Base-by-base conservation (phyloP, 2,797 vertebrate genomes). In the Enteromius trimaculatus region DNA sequence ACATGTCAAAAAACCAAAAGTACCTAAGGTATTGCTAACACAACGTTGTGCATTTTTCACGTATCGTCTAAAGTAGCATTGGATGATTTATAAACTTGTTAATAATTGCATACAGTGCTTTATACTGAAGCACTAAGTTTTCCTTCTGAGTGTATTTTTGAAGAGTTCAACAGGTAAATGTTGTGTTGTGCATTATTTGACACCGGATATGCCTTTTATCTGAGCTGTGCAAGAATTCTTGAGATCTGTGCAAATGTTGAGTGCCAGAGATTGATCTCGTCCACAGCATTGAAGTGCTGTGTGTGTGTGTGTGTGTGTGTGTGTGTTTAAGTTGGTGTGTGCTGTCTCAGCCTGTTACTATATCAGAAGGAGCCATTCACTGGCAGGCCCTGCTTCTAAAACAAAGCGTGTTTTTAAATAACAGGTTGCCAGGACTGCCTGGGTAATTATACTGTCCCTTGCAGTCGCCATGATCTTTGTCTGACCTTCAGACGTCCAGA, bases 151-250 rank as follows among this genome's bases (percentile, higher is more conserved):
- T 58, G 21, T 58, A 4, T 16, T 55, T 66, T 23, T 2, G 3
- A 31, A 17, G 39, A 6, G n/a, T 49, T 51, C 79, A 81, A 81
- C 79, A 81, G n/a, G 80, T 81, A 37, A 23, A 14, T 34, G 55
- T 31, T 14, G 3, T 49, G 65, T 69, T 80, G 55, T 64, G 21
- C 53, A 76, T 76, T 44, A 47, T 72, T 44, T 74, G 80, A 81
- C 69, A 81, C 70, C 42, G 31, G 37, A 80, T 34, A 37, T 49
- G 31, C 39, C 69, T 34, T 62, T 49, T 51, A 44, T 69, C 21
- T 70, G 37, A 65, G 49, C 51, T 44, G 23, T 76, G 74, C 62
- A 47, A 68, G 21, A 47, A 17, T 62, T 85, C 37, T 39, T 29
- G 16, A 77, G 68, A 42, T 65, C 80, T 60, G n/a, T 51, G 58